Evolutionary conservation across 2,113 vertebrate species (phyloP), one percentile per base, ranked within the genome.

Genomic region (Rutilus rutilus): DNA sequence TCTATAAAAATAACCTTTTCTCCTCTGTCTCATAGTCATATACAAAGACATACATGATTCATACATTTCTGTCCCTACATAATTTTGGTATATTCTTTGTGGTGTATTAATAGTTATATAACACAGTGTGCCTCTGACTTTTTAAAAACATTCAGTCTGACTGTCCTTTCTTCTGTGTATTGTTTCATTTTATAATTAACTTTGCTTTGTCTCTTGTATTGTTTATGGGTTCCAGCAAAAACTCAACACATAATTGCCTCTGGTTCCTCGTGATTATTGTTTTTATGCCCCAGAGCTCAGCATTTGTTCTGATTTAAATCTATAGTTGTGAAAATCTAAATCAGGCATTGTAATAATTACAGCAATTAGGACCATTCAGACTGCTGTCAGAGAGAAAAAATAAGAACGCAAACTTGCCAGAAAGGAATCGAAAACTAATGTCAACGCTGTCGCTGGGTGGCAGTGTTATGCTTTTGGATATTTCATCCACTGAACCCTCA

Each of bases 281-380:
- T 45, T 42, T 60, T 27, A 45, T 25, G 78, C 57, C 33, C 77
- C 78, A 62, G 36, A 64, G 36, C 45, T 64, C 36, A 19, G 59
- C 36, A 62, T 79, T 75, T 50, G 36, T 60, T 59, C 57, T 25
- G 77, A 79, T 60, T 60, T 39, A 42, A 60, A 79, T 79, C 77
- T 60, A 79, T 60, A 62, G 59, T 25, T 36, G 77, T 62, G 77
- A 42, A 62, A 79, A 62, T 36, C 77, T 45, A 45, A 62, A 79
- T 79, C 54, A 79, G 21, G 14, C 23, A 25, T 42, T 62, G 77
- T 62, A 62, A 62, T 79, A 17, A 79, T 79, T 45, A 79, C 77
- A 79, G 23, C 57, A 62, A 79, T 79, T 62, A 59, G 4, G 69
- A 39, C 30, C 47, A 15, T 59, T 39, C 6, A 78, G 21, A 42